A percentile compares a stretch with the other conserved stretches of the same genome.
These are phyloP conservation scores for Scaptomyza graminum DNA, from an alignment of 1,140 invertebrate genomes.

Conservation along the genomic window DNA sequence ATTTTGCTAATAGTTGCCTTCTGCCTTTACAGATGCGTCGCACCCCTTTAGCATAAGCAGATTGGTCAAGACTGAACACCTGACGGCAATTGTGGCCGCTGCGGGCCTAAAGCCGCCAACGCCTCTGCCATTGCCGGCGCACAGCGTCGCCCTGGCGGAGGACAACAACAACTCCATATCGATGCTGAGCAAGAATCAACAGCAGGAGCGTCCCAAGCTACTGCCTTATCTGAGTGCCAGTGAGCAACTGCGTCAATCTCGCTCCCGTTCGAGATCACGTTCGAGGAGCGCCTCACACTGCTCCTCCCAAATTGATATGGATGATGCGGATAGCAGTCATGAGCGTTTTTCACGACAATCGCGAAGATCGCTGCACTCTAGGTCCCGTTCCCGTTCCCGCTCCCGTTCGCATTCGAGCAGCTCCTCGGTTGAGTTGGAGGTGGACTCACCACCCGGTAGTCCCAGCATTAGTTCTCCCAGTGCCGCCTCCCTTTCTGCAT, in stretches of 20 bases:
- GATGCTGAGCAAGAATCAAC: constrained; percentile 79
- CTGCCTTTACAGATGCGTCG: constrained; percentile 85
- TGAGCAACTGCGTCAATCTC: constrained; percentile 65
- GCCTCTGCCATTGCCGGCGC: constrained; percentile 70
- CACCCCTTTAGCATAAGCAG: constrained; percentile 90
- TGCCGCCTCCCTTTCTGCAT: constrained; percentile 54
- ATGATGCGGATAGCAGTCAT: constrained; percentile 65
- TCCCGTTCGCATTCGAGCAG: constrained; percentile 85
- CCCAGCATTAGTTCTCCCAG: constrained; percentile 64
- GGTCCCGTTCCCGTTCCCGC: constrained; percentile 61
- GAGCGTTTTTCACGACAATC: constrained; percentile 51
- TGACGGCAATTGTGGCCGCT: constrained; percentile 84
- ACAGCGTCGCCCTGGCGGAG: constrained; percentile 54
- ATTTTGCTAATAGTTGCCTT: constrained; percentile 50
- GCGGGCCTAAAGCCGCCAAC: constrained; percentile 53
- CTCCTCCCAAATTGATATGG: constrained; percentile 83
- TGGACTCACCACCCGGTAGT: constrained; percentile 87
- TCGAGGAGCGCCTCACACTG: constrained; percentile 85
- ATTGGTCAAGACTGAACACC: constrained; percentile 86
- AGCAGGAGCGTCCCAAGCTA: constrained; percentile 45
- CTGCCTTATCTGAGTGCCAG: constrained; percentile 64
- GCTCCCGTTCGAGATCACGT: constrained; percentile 83
- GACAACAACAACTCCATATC: constrained; percentile 81
- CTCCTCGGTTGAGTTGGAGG: constrained; percentile 88
- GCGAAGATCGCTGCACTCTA: constrained; percentile 68